These are phyloP conservation scores for Cheilosia soror DNA, from an alignment of 2,888 invertebrate genomes.

Conservation along the genomic window DNA sequence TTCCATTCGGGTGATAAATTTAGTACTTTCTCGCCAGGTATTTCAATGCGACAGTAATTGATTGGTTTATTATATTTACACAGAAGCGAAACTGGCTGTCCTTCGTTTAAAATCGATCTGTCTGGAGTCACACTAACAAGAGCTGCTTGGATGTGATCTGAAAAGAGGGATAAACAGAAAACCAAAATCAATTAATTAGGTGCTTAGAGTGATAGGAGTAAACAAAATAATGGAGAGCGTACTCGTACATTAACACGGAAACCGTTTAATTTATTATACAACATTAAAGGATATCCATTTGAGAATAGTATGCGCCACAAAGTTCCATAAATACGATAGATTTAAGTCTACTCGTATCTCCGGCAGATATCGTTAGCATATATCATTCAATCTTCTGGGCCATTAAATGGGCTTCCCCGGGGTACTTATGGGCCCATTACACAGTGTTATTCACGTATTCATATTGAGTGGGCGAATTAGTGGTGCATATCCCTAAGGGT, in stretches of 20 bases:
- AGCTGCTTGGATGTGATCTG: constrained; percentile 80
- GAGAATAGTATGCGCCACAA: not conserved
- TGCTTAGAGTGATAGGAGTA: constrained; percentile 26
- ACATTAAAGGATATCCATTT: constrained; percentile 33
- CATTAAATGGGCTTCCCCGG: constrained; percentile 53
- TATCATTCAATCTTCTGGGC: constrained; percentile 66
- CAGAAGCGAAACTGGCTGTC: constrained; percentile 81
- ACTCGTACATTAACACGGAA: constrained; percentile 18
- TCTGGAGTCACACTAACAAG: constrained; percentile 82
- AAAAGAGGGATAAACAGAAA: constrained; percentile 53
- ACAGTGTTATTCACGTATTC: constrained; percentile 21
- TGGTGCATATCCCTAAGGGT: constrained; percentile 12
- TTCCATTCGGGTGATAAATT: constrained; percentile 84
- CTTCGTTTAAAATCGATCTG: constrained; percentile 81
- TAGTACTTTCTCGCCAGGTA: constrained; percentile 84
- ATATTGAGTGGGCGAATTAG: not conserved
- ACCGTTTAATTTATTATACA: constrained; percentile 55
- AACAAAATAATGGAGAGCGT: not conserved
- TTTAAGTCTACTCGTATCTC: constrained; percentile 14
- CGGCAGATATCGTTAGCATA: constrained; percentile 45
- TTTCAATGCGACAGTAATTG: constrained; percentile 84
- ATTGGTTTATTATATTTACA: constrained; percentile 81
- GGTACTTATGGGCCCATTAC: not conserved
- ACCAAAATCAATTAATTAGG: constrained; percentile 53
- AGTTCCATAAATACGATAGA: constrained; percentile 56